phyloP scores from a whole-genome alignment of 2,888 invertebrate species.

The Campoletis raptor region DNA sequence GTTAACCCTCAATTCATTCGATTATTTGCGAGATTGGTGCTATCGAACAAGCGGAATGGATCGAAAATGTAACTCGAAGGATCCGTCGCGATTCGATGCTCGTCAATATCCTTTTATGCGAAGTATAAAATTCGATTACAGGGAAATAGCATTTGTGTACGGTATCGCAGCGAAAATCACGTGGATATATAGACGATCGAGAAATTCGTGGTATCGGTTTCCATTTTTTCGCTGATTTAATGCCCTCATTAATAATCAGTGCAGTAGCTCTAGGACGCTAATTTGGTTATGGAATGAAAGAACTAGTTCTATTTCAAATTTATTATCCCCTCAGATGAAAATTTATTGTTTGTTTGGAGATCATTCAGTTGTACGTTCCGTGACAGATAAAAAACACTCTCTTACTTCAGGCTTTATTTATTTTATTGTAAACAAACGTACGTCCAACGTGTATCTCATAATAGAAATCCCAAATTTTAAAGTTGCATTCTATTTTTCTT shows the following conservation, averaged over 20 bases:
- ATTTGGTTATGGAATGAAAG: background rate
- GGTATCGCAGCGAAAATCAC: constrained; percentile 39
- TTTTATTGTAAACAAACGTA: background rate
- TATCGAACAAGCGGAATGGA: constrained; percentile 66
- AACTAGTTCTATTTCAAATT: background rate
- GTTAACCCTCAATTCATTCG: constrained; percentile 79
- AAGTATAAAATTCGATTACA: constrained; percentile 64
- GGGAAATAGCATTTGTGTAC: constrained; percentile 55
- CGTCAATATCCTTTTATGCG: constrained; percentile 35
- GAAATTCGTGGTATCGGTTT: constrained; percentile 22
- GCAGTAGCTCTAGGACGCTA: background rate
- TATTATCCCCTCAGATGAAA: background rate
- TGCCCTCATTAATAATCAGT: constrained; percentile 3
- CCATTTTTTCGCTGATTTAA: constrained; percentile 25
- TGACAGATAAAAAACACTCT: background rate
- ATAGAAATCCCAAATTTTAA: background rate
- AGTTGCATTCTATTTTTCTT: background rate
- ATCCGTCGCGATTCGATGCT: constrained; percentile 40
- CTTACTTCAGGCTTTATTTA: background rate
- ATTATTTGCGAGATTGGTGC: constrained; percentile 78
- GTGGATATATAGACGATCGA: background rate
- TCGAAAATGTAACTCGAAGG: constrained; percentile 63
- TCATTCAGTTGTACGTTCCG: background rate
- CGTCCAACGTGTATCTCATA: background rate
- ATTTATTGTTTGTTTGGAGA: background rate